Percentiles rank a stretch among this genome's conserved stretches.
Conservation (phyloP, 2,888 invertebrate genomes). For the Dynastes tityus region DNA sequence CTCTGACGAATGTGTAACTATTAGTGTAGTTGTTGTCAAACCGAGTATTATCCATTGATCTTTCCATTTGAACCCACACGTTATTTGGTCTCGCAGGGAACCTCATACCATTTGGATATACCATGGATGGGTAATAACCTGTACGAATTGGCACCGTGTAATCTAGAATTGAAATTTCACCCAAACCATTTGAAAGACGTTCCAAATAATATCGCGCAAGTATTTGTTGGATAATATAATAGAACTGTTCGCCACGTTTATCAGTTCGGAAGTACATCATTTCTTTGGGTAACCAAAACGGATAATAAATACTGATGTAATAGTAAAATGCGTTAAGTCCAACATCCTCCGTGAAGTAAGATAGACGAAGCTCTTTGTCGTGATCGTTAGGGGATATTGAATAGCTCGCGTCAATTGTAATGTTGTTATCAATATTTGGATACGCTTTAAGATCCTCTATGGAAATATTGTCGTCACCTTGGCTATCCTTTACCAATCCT, state of each 20-base stretch:
- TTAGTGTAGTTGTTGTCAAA: constrained; percentile 71
- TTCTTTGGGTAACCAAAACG: constrained; percentile 77
- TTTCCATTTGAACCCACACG: constrained; percentile 63
- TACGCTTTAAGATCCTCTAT: constrained; percentile 27
- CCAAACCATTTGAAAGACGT: constrained; percentile 80
- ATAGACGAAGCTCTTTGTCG: constrained; percentile 74
- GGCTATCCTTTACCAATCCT: neutral
- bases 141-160: constrained; percentile 72
- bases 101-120: constrained; percentile 78
- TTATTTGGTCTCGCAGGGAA: constrained; percentile 77
- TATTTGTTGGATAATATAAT: constrained; percentile 79
- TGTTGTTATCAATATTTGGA: constrained; percentile 38
- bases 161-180: constrained; percentile 77
- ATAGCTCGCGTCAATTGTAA: constrained; percentile 77
- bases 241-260: constrained; percentile 78
- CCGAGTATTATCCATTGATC: constrained; percentile 60
- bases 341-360: constrained; percentile 83
- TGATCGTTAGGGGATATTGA: constrained; percentile 74
- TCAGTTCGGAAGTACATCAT: constrained; percentile 73
- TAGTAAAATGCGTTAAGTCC: constrained; percentile 79
- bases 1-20: constrained; percentile 69
- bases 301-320: constrained; percentile 76
- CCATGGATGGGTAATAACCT: constrained; percentile 78
- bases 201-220: constrained; percentile 83
- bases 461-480: neutral